Base-by-base conservation (phyloP, 2,797 vertebrate genomes). In the Cirrhinus mrigala region DNA sequence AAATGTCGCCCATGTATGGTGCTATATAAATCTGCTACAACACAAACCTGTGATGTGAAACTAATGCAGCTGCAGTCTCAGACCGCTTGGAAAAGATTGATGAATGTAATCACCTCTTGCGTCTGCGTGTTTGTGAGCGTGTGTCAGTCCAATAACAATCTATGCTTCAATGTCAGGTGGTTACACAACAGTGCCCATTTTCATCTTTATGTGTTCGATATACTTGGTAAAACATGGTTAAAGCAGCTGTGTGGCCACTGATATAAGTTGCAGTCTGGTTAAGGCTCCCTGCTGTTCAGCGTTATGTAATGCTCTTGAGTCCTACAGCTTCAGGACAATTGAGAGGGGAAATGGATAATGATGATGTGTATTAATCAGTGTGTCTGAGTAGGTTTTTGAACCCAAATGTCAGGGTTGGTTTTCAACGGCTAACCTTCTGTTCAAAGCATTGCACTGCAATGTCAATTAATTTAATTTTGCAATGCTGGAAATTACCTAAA, bases 281-380 rank as follows among this genome's bases (percentile, higher is more conserved):
- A 64, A 48, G 46, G 29, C 54, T 62, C 27, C n/a, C 50, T 83
- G 44, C 46, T 64, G 81, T 75, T 50, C 44, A 73, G 20, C 6
- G 22, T 79, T 85, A 80, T 74, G 84, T 80, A 73, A 79, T 64
- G 22, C 84, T 80, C 84, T 85, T 79, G 27, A 85, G 54, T 69
- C 40, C 66, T 37, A 44, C 6, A 6, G 29, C 77, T 40, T 62
- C 15, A 62, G 77, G 76, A 85, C 27, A 73, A 64, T 52, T 62
- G 44, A 85, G 77, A 54, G 58, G 69, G 10, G 69, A 40, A 80
- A 85, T n/a, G 48, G 48, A 84, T 68, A 70, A 79, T 79, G 54
- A 79, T 79, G 64, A 71, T 79, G 66, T 48, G 6, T 15, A 58
- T 85, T 58, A 79, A 85, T 85, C 77, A 73, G 29, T 22, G 33